These are phyloP conservation scores for Spodoptera frugiperda DNA, from an alignment of 1,140 invertebrate genomes.

Conservation along the genomic window DNA sequence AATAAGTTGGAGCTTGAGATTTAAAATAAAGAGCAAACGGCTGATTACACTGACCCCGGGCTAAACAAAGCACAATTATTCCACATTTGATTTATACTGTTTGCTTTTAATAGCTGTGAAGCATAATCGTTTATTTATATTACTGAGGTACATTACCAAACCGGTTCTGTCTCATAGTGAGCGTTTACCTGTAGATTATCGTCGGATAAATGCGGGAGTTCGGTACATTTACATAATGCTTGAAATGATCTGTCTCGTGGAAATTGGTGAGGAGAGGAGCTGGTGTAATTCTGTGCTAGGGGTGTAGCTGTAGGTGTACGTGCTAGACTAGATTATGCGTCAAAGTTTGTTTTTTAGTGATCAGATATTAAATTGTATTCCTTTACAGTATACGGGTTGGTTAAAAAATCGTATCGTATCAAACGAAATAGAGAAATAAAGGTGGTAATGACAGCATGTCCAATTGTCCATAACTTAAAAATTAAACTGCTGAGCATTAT, in stretches of 20 bases:
- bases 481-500: too few species aligned
- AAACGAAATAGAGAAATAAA: too few species aligned
- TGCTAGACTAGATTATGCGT: neutral
- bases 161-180: conserved; percentile 25
- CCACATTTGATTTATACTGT: conserved; percentile 73
- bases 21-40: conserved; percentile 65
- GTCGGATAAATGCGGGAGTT: conserved; percentile 27
- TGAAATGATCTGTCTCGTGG: conserved; percentile 23
- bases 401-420: too few species aligned
- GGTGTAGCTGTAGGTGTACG: neutral
- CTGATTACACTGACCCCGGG: conserved; percentile 73
- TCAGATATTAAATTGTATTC: too few species aligned
- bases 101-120: conserved; percentile 70
- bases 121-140: conserved; percentile 64
- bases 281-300: conserved; percentile 22
- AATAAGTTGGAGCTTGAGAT: conserved; percentile 56
- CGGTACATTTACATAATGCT: conserved; percentile 26
- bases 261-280: conserved; percentile 6
- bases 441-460: too few species aligned
- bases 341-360: neutral
- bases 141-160: conserved; percentile 52
- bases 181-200: conserved; percentile 41
- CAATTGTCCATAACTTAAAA: too few species aligned
- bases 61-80: conserved; percentile 74
- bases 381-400: too few species aligned